Base-by-base conservation (phyloP, 2,797 vertebrate genomes). In the Myripristis murdjan region DNA sequence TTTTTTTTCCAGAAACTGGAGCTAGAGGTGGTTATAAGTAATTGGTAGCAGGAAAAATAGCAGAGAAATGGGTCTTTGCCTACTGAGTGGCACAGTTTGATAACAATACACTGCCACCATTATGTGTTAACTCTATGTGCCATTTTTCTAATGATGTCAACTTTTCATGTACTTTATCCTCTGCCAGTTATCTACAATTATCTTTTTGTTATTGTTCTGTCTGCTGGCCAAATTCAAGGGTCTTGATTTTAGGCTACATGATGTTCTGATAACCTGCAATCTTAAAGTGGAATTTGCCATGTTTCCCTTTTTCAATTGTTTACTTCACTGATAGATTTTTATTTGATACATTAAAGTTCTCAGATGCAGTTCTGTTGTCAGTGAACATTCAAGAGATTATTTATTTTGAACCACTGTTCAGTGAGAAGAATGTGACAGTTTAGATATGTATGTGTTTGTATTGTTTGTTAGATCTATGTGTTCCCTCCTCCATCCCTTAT, bases 351-450 rank as follows among this genome's bases (percentile, higher is more conserved):
- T 67, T 31, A 6, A 66, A 51, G 41, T 79, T 77, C 28, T 60
- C 48, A 56, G 14, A 77, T 74, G 70, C 68, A 78, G 41, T 70
- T 85, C 12, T 70, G 56, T 79, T 48, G 59, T 79, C 35, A 22
- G 60, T 82, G 81, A 77, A 72, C 28, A 68, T 79, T 77, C 64
- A 73, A 72, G 69, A 82, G 68, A 86, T 70, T 74, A 70, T 83
- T 85, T 87, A 53, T 77, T 64, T 63, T 62, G 55, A 72, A 57
- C 70, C 72, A 59, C 70, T 67, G 64, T 41, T 15, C 39, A 41
- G 39, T 71, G 73, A 67, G 54, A 68, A 68, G 56, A 64, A 74
- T 85, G 48, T 83, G 33, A 71, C 72, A 58, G 54, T 69, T 71
- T 85, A 70, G 75, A 87, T 47, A 46, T 76, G 62, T 78, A 16